A percentile compares a stretch with the other conserved stretches of the same genome.
These are phyloP conservation scores for Coleophora deauratella DNA, from an alignment of 2,888 invertebrate species.

Conservation along the genomic window DNA sequence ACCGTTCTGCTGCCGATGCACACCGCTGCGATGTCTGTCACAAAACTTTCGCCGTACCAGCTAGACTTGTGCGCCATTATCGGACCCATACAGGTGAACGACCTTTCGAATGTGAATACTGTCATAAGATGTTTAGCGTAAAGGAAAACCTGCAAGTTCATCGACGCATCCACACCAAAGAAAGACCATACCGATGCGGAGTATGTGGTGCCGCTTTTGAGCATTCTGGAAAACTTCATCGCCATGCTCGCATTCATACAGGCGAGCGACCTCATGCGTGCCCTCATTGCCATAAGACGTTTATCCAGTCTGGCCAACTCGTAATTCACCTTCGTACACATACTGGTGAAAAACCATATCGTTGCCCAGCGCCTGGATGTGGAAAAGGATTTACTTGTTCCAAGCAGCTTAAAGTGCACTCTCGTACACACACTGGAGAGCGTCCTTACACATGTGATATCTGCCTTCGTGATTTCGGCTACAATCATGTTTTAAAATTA, in stretches of 20 bases:
- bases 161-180: constrained; percentile 91
- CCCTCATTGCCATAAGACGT: constrained; percentile 89
- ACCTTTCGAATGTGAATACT: constrained; percentile 93
- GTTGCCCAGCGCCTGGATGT: constrained; percentile 85
- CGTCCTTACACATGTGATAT: constrained; percentile 94
- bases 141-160: constrained; percentile 95
- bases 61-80: constrained; percentile 87
- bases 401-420: constrained; percentile 93
- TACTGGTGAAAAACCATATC: constrained; percentile 91
- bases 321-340: constrained; percentile 94
- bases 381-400: constrained; percentile 94
- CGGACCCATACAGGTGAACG: constrained; percentile 93
- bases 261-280: constrained; percentile 93
- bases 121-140: constrained; percentile 93
- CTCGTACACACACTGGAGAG: constrained; percentile 92
- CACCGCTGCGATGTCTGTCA: constrained; percentile 93
- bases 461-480: constrained; percentile 92
- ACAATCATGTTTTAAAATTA: constrained; percentile 91
- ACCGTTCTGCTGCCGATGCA: constrained; percentile 76
- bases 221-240: constrained; percentile 91
- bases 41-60: constrained; percentile 93
- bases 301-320: constrained; percentile 92
- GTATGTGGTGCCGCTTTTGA: constrained; percentile 92
- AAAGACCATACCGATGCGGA: constrained; percentile 91
- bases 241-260: constrained; percentile 93